Evolutionary conservation across 2,888 invertebrate genomes (phyloP).

Genomic region (Lissonota sp.): DNA sequence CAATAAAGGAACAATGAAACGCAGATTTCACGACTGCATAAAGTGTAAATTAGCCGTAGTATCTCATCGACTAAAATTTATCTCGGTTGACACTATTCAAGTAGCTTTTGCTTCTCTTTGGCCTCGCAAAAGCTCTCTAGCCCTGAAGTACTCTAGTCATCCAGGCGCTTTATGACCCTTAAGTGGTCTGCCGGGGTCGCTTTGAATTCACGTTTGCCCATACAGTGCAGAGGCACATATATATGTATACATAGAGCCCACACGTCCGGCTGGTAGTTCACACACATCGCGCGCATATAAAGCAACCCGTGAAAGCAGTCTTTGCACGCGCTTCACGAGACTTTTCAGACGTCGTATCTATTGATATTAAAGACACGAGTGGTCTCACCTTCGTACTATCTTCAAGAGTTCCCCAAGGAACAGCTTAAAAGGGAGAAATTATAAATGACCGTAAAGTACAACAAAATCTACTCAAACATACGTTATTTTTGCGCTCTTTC

Average conservation of each 20-base stretch:
- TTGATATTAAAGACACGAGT: conserved; percentile 61
- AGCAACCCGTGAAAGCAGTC: conserved; percentile 48
- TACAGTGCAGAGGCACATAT: conserved; percentile 27
- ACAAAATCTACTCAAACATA: too few species aligned
- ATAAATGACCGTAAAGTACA: background rate
- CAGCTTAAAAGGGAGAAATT: conserved; percentile 26
- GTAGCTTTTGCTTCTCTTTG: conserved; percentile 52
- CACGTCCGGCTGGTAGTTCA: conserved; percentile 10
- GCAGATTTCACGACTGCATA: background rate
- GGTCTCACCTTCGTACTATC: conserved; percentile 25
- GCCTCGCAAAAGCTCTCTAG: conserved; percentile 32
- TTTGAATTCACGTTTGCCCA: conserved; percentile 56
- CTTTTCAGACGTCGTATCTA: conserved; percentile 43
- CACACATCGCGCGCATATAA: conserved; percentile 38
- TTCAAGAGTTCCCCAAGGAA: conserved; percentile 46
- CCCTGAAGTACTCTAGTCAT: conserved; percentile 58
- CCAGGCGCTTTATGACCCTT: conserved; percentile 63
- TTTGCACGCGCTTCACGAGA: conserved; percentile 32
- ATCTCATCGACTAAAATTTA: conserved; percentile 49
- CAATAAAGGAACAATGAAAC: too few species aligned
- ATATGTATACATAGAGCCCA: conserved; percentile 24
- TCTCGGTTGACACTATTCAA: conserved; percentile 36
- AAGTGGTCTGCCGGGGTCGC: conserved; percentile 63
- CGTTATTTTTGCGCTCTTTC: background rate
- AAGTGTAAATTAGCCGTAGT: background rate